Base-by-base conservation (phyloP, 2,113 vertebrate species). In the Myotis brandtii region DNA sequence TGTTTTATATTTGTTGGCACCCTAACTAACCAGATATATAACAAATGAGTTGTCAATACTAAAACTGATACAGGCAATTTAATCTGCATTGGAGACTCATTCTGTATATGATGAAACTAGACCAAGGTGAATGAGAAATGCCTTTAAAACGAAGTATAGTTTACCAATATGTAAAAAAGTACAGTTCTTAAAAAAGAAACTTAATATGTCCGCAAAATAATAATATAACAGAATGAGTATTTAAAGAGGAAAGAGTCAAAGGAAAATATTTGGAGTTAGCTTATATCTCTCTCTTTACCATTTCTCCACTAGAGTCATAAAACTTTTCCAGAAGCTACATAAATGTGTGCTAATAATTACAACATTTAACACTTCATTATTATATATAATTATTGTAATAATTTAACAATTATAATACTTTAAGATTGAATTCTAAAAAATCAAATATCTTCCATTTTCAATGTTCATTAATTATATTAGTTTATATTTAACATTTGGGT, bases 401-500 rank as follows among this genome's bases (percentile, higher is more conserved):
- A 10, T 40, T 59, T 82, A 30, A 62, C 4, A 88, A 43, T 94
- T 80, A 27, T 52, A 86, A 54, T 0, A 54, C 3, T 92, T 84
- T 14, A 66, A 20, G 9, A 69, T n/a, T 85, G 1, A 8, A 80
- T 80, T 87, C 32, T 66, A 67, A 86, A 84, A 67, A 93, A 40
- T 88, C 7, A 69, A 48, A 52, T 75, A 72, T 75, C 69, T 62
- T 77, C 10, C 14, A 73, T 75, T 91, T 86, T 92, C 32, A 89
- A 1, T 83, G 43, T 83, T 93, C 27, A 62, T 56, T 70, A n/a
- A 6, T 92, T 66, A 50, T 50, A 64, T 93, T 82, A 18, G 62
- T 72, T 92, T 85, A 30, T 80, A 72, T 72, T 92, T 83, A 88
- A 72, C 91, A 72, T 69, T 93, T 93, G 40, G 8, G 13, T 95